Conservation (phyloP, 2,113 vertebrate genomes). For the Loxodonta africana region DNA sequence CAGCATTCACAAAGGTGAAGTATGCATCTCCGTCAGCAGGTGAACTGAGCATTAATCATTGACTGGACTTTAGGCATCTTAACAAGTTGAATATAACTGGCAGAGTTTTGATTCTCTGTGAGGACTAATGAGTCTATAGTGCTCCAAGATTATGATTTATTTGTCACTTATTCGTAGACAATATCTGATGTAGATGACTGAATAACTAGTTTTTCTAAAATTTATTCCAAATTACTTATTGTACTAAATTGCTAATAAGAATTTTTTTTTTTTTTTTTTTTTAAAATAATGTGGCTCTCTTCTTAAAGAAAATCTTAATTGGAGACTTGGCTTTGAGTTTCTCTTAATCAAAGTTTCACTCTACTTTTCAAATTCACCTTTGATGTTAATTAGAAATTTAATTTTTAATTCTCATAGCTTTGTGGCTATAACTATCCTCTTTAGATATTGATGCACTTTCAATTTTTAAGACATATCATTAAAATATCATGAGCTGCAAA, state of each 20-base stretch:
- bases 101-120: neutral
- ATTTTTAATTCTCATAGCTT: conserved; percentile 82
- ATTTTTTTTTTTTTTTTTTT: neutral
- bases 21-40: neutral
- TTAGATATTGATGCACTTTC: conserved; percentile 79
- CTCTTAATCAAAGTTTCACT: conserved; percentile 74
- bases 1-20: conserved; percentile 11
- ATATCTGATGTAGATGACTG: neutral
- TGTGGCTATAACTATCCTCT: conserved; percentile 71
- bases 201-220: conserved; percentile 25
- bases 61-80: neutral
- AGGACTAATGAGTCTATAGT: neutral
- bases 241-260: neutral
- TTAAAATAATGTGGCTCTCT: conserved; percentile 8
- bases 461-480: conserved; percentile 77
- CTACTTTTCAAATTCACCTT: conserved; percentile 67
- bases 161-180: neutral
- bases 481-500: conserved; percentile 77
- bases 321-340: conserved; percentile 46
- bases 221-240: neutral
- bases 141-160: neutral
- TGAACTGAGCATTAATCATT: neutral
- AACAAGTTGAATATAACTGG: neutral
- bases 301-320: conserved; percentile 66
- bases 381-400: conserved; percentile 84